A percentile compares a stretch with the other conserved stretches of the same genome.
phyloP scores from a whole-genome alignment of 2,797 vertebrate genomes.

The Pseudochirops cupreus region DNA sequence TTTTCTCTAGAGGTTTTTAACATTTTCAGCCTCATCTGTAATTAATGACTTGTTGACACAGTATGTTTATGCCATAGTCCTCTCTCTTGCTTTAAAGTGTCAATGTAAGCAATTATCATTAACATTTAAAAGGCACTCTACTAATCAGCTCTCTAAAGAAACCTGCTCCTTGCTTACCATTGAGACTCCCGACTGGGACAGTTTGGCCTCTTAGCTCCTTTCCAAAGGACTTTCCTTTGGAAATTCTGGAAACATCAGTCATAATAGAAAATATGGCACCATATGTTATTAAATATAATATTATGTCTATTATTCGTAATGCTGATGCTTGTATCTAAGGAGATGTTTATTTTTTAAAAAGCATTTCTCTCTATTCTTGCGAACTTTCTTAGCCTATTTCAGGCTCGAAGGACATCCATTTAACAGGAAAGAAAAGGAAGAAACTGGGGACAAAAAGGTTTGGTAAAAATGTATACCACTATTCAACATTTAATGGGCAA shows the following conservation, averaged over 20 bases:
- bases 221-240: constrained; percentile 38
- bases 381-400: constrained; percentile 1
- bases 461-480: not conserved
- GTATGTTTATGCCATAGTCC: constrained; percentile 7
- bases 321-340: not conserved
- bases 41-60: not conserved
- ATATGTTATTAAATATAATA: not conserved
- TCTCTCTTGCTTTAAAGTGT: constrained; percentile 42
- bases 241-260: not conserved
- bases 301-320: not conserved
- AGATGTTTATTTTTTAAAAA: not conserved
- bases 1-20: constrained; percentile 33
- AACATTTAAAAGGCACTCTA: not conserved
- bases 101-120: constrained; percentile 24
- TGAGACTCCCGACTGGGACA: not conserved
- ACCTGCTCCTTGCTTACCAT: not conserved
- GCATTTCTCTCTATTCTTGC: not conserved
- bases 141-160: not conserved
- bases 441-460: not conserved
- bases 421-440: not conserved
- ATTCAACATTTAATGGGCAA: not conserved
- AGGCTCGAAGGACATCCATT: constrained; percentile 4
- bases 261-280: constrained; percentile 32
- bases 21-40: constrained; percentile 1
- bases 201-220: constrained; percentile 19